Conservation (phyloP, 53 echinoderm and acorn worm species). For the Apostichopus leukothele region DNA sequence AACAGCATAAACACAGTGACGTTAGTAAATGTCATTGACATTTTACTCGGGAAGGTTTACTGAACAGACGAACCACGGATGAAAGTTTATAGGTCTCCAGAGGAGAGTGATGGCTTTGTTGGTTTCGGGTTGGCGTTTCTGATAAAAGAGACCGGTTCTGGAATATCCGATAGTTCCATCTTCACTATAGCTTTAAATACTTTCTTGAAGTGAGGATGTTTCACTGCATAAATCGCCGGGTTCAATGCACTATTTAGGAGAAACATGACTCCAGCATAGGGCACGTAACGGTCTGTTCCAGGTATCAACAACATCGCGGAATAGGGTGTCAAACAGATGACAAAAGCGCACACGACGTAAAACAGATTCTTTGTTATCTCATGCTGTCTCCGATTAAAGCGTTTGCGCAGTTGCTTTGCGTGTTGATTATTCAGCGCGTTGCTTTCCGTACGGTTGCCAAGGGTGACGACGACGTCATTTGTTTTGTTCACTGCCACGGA, state of each 20-base stretch:
- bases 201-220: conserved; percentile 85
- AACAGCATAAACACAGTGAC: too few species aligned
- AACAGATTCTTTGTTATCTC: conserved; percentile 93
- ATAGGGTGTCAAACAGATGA: conserved; percentile 85
- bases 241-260: conserved; percentile 84
- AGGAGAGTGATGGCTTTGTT: conserved; percentile 6
- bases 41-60: too few species aligned
- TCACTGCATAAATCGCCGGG: conserved; percentile 83
- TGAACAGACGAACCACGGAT: not conserved
- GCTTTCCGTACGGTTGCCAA: conserved; percentile 32
- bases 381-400: conserved; percentile 72
- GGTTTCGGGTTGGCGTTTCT: conserved; percentile 22
- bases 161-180: conserved; percentile 62
- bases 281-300: conserved; percentile 72
- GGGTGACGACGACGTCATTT: conserved; percentile 21
- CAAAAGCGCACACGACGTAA: conserved; percentile 86
- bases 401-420: conserved; percentile 50
- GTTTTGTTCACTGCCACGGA: conserved; percentile 7
- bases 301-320: conserved; percentile 70
- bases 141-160: conserved; percentile 57
- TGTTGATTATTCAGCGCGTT: conserved; percentile 22
- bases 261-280: conserved; percentile 83
- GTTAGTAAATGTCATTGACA: too few species aligned
- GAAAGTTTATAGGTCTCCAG: not conserved
- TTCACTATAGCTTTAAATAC: conserved; percentile 61